These are phyloP conservation scores for Geophilus truncorum DNA, from an alignment of 2,888 invertebrate genomes.

Conservation along the genomic window DNA sequence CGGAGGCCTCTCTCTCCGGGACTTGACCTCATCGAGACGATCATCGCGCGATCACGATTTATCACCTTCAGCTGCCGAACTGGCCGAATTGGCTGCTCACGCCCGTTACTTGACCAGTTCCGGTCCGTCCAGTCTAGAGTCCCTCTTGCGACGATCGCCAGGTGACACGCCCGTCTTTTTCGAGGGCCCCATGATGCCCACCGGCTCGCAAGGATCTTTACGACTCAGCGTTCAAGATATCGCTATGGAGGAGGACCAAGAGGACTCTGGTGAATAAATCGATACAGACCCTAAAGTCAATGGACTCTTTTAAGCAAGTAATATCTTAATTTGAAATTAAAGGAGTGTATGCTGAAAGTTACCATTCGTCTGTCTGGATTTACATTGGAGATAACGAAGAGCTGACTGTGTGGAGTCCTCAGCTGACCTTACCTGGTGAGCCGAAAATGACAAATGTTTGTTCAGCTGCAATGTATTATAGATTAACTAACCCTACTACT, in stretches of 20 bases:
- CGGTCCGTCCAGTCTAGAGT: conserved; percentile 33
- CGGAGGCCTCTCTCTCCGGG: background rate
- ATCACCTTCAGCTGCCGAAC: conserved; percentile 29
- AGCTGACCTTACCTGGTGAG: conserved; percentile 13
- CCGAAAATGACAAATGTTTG: conserved; percentile 39
- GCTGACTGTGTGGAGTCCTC: conserved; percentile 57
- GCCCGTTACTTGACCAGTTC: conserved; percentile 13
- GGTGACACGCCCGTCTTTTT: conserved; percentile 30
- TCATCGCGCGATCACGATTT: conserved; percentile 22
- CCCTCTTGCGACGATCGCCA: conserved; percentile 31
- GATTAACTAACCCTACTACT: background rate
- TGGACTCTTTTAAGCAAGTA: background rate
- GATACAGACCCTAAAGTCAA: background rate
- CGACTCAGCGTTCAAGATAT: conserved; percentile 28
- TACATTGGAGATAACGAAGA: conserved; percentile 69
- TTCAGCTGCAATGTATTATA: conserved; percentile 38
- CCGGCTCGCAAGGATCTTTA: conserved; percentile 28
- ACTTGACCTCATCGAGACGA: conserved; percentile 25
- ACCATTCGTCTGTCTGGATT: conserved; percentile 66
- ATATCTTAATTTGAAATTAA: conserved; percentile 35
- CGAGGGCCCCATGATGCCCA: conserved; percentile 31
- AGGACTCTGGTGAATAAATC: background rate
- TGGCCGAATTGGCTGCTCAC: conserved; percentile 21
- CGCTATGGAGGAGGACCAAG: background rate
- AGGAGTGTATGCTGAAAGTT: conserved; percentile 70